phyloP scores from a whole-genome alignment of 2,797 vertebrate species.

The Gorsachius magnificus region DNA sequence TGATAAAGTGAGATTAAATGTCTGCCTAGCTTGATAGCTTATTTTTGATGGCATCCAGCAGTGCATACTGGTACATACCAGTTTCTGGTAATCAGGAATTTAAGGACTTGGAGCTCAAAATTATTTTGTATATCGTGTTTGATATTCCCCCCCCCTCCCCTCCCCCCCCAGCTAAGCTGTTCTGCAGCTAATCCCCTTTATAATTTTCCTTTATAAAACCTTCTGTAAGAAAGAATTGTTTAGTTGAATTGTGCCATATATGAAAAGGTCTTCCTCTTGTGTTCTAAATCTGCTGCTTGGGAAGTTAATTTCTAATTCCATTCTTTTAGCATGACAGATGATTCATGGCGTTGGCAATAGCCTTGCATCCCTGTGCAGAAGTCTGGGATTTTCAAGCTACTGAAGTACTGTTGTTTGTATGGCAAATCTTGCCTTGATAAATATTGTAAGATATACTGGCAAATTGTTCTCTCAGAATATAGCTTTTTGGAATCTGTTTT shows the following conservation, averaged over 20 bases:
- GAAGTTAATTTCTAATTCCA: background rate
- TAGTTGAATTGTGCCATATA: background rate
- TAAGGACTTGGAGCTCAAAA: background rate
- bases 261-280: background rate
- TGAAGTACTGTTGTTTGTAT: background rate
- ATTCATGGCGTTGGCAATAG: background rate
- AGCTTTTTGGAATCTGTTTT: background rate
- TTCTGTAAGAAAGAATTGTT: background rate
- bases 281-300: background rate
- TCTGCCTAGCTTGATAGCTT: background rate
- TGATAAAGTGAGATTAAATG: background rate
- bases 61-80: background rate
- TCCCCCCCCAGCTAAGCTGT: background rate
- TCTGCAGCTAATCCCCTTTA: background rate
- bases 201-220: background rate
- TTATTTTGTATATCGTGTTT: background rate
- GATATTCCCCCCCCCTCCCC: background rate
- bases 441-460: background rate
- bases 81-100: background rate
- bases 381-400: background rate
- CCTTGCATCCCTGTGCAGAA: rapidly evolving
- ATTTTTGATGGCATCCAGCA: background rate
- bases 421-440: background rate
- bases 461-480: background rate
- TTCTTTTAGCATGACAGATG: background rate